Evolutionary conservation across 2,888 invertebrate species (phyloP), one percentile per base, ranked within the genome.

Genomic region (Caenorhabditis sp.): DNA sequence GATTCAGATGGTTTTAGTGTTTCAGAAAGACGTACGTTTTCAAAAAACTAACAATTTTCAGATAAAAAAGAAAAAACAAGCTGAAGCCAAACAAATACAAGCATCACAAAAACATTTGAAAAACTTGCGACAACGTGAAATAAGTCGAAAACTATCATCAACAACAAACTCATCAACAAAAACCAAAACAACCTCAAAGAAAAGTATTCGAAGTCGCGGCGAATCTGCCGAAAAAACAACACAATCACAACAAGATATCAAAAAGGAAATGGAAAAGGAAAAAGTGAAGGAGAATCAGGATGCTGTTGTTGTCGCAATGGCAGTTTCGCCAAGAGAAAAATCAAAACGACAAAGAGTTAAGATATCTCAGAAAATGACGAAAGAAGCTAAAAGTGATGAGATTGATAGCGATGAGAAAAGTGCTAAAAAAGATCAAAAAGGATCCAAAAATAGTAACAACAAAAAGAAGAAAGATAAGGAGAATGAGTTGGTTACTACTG

Each of bases 401-500:
- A 5, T 21, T 21, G 58, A 36, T 12, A 26, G n/a, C n/a, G n/a
- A n/a, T n/a, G n/a, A n/a, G n/a, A n/a, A n/a, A n/a, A n/a, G n/a
- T 17, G 19, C 26, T 54, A 6, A 26, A 24, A 23, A n/a, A 12
- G 49, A 1, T 21, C 43, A 23, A 19, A 60, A 23, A 43, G n/a
- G 37, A 36, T 36, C 12, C 36, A 12, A 36, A 36, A 14, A 43
- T 6, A 43, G 3, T 17, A 43, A 17, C 14, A 17, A 10, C 3
- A 14, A 17, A 43, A 43, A 31, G 4, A 10, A 6, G 31, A 31
- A 6, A 10, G 10, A 31, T 31, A 31, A 31, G 31, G 10, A 31
- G 31, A 10, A 31, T 31, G 31, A 31, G 31, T 4, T 27, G 50
- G n/a, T 63, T 0, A 60, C 59, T n/a, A 64, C 69, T 14, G 63